Conservation (phyloP, 2,113 vertebrate genomes). For the Calyptommatus sinebrachiatus region DNA sequence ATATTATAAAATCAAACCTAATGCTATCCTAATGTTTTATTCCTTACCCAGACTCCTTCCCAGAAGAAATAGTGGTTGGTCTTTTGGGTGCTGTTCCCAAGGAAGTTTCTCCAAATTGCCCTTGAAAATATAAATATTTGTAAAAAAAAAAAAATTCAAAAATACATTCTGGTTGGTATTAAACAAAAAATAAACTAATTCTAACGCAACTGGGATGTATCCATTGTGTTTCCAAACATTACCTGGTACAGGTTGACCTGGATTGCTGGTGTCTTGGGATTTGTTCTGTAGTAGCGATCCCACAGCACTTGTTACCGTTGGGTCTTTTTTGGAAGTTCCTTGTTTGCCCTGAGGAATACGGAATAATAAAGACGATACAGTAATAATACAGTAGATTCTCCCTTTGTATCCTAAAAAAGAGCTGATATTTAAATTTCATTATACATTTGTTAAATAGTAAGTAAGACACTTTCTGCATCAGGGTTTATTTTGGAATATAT, state of each 20-base stretch:
- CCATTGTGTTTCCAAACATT: neutral
- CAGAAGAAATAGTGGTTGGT: neutral
- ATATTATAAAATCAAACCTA: neutral
- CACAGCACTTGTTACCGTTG: constrained; percentile 44
- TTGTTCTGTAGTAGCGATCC: constrained; percentile 50
- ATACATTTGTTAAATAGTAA: neutral
- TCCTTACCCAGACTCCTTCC: constrained; percentile 44
- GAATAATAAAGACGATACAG: neutral
- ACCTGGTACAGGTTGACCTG: constrained; percentile 9
- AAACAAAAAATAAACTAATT: neutral
- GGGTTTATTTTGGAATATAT: too few relatives aligned
- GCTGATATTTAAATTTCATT: neutral
- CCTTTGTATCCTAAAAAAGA: neutral
- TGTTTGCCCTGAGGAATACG: constrained; percentile 45
- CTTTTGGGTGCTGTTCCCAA: constrained; percentile 21
- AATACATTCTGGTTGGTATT: neutral
- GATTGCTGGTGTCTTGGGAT: neutral
- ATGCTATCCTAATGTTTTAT: neutral
- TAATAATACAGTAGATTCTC: neutral
- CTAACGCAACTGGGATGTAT: neutral
- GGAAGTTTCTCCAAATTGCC: constrained; percentile 21
- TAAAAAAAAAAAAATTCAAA: neutral
- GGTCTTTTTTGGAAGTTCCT: constrained; percentile 34
- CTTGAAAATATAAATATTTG: neutral
- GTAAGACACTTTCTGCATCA: too few relatives aligned